phyloP scores from a whole-genome alignment of 2,113 vertebrate species.

The Poicephalus gulielmi region DNA sequence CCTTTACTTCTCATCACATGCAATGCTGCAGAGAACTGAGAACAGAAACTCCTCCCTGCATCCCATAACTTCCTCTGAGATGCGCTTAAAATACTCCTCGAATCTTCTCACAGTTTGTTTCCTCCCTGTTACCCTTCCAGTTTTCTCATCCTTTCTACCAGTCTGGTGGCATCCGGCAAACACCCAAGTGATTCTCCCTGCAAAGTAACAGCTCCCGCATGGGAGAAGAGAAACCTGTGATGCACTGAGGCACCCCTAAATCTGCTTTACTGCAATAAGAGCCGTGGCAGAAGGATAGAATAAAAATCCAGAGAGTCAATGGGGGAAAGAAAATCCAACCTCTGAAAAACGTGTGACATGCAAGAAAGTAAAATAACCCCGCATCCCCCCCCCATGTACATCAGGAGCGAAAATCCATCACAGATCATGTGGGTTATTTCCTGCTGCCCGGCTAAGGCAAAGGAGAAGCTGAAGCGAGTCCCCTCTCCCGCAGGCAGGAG shows the following conservation, averaged over 20 bases:
- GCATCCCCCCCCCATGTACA: not conserved
- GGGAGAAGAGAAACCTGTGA: not conserved
- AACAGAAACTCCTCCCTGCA: not conserved
- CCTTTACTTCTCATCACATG: not conserved
- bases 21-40: not conserved
- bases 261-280: not conserved
- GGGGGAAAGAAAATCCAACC: not conserved
- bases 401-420: not conserved
- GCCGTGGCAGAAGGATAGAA: not conserved
- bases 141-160: not conserved
- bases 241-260: not conserved
- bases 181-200: not conserved
- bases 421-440: not conserved
- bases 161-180: not conserved
- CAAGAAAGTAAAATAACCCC: slow-evolving; percentile 2
- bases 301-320: not conserved
- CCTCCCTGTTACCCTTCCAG: not conserved
- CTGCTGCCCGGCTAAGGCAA: not conserved
- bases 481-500: not conserved
- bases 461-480: not conserved
- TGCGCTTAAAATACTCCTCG: not conserved
- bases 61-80: not conserved
- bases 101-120: not conserved
- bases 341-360: not conserved
- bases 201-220: not conserved